Evolutionary conservation across 2,797 vertebrate genomes (phyloP), one percentile per base, ranked within the genome.

Genomic region (Spinus pinus): DNA sequence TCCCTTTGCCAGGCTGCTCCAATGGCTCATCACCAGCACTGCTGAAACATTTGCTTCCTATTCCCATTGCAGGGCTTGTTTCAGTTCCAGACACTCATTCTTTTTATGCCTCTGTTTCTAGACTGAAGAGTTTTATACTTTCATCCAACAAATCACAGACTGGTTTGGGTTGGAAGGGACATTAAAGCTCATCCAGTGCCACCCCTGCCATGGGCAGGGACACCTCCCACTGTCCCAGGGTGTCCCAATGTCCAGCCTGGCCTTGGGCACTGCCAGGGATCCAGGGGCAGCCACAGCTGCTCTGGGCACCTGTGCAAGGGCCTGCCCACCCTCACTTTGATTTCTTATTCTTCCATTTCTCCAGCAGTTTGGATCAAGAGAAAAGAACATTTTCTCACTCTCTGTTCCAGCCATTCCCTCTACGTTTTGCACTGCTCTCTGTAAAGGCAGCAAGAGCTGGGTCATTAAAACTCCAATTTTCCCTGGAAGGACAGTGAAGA

Each of bases 1-100:
- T 87, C 49, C 54, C 81, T 64, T 41, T 39, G 86, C 86, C 94
- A 92, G 71, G 54, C 39, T 90, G 54, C 67, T 90, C 50, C 60
- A 92, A 70, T 9, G 58, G 67, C 50, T 88, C 13, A 92, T 67
- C 74, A 88, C 39, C 74, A 86, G 23, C 57, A 20, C 53, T 71
- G 90, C 79, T 61, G 33, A 77, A 93, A 67, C 53, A 56, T 79
- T 72, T 60, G 33, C 71, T 65, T 65, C 58, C 23, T 61, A 57
- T 44, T 61, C 73, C 86, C 71, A 28, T 19, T 14, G 39, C 21
- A 65, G 74, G 20, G 28, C 47, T 22, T 56, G 57, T 42, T 88
- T 56, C 66, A 72, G 33, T 24, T 83, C 37, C 81, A 89, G 13
- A 49, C 7, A 33, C 22, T 75, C 56, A 15, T n/a, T 75, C 71